These are phyloP conservation scores for Gryllus bimaculatus DNA, from an alignment of 1,140 invertebrate genomes.

Conservation along the genomic window DNA sequence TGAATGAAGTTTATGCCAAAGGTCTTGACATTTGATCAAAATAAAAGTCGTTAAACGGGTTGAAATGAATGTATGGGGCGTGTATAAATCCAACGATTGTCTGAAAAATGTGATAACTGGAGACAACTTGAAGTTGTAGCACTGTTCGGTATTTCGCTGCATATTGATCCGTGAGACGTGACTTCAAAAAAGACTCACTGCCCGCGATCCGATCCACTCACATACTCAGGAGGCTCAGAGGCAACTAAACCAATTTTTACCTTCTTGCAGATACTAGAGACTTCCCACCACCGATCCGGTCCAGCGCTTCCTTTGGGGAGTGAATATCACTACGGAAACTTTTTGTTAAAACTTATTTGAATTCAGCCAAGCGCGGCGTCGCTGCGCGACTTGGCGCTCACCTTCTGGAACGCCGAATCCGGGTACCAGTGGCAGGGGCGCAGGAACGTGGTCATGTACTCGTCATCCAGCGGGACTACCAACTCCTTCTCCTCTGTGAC, in stretches of 20 bases:
- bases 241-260: not conserved
- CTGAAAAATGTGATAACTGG: too few relatives aligned
- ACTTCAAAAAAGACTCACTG: not conserved
- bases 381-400: too few relatives aligned
- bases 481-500: slow-evolving; percentile 35
- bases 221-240: not conserved
- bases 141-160: not conserved
- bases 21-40: too few relatives aligned
- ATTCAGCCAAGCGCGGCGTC: too few relatives aligned
- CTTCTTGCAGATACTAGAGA: not conserved
- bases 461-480: slow-evolving; percentile 29
- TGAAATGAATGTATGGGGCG: too few relatives aligned
- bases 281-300: not conserved
- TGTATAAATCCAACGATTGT: too few relatives aligned
- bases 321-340: not conserved
- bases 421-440: slow-evolving; percentile 40
- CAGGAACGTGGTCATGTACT: slow-evolving; percentile 35
- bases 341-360: not conserved
- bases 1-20: not conserved
- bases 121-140: not conserved
- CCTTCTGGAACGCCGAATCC: slow-evolving; percentile 34
- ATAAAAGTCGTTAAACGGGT: too few relatives aligned
- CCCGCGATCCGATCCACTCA: not conserved
- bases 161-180: not conserved
- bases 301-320: not conserved